Percentiles rank a stretch among this genome's conserved stretches.
Conservation (phyloP, 2,797 vertebrate genomes). For the Poecilia velifera region DNA sequence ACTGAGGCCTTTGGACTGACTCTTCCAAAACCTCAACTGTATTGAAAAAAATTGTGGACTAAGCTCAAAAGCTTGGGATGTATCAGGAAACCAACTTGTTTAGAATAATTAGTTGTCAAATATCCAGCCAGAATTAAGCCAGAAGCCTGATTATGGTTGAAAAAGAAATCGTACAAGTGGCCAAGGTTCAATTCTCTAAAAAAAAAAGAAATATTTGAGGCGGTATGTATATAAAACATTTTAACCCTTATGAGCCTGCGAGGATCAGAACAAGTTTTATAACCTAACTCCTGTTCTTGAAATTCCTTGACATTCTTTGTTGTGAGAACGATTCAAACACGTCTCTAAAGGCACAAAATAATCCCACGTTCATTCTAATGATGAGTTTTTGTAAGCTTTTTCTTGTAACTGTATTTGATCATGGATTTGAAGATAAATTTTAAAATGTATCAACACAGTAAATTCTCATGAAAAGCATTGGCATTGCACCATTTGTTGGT, state of each 20-base stretch:
- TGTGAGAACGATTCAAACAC: not conserved
- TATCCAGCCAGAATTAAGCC: not conserved
- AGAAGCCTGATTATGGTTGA: not conserved
- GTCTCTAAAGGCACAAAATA: not conserved
- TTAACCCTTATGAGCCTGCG: no score
- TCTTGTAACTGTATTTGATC: not conserved
- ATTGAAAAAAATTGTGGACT: not conserved
- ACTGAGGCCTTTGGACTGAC: not conserved
- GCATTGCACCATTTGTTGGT: conserved; percentile 14
- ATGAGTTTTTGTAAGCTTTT: not conserved
- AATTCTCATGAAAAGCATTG: conserved; percentile 19
- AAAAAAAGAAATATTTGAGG: not conserved
- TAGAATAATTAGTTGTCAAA: not conserved
- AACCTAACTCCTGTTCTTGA: not conserved
- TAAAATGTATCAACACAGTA: conserved; percentile 18
- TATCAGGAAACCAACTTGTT: not conserved
- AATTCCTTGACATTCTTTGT: not conserved
- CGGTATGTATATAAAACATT: not conserved
- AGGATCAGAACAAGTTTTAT: no score
- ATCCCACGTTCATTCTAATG: not conserved
- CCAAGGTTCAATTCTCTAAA: not conserved
- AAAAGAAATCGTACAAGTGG: not conserved
- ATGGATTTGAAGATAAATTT: conserved; percentile 21
- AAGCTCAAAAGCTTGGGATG: not conserved
- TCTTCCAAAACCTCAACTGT: not conserved